A percentile compares a stretch with the other conserved stretches of the same genome.
These are phyloP conservation scores for Deilephila elpenor DNA, from an alignment of 2,888 invertebrate genomes.

Conservation along the genomic window DNA sequence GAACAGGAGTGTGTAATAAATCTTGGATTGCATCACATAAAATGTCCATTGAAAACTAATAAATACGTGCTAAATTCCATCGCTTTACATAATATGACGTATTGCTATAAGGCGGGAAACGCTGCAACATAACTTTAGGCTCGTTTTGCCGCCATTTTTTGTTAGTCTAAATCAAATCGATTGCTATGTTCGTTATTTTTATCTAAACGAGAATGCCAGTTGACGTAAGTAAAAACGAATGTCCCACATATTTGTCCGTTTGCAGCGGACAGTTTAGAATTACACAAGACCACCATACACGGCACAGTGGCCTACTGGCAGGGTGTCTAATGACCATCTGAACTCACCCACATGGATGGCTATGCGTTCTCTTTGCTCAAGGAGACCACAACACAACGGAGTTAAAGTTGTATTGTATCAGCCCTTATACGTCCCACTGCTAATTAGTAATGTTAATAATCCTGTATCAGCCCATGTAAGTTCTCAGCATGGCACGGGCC, in stretches of 20 bases:
- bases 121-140: too few species aligned
- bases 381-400: conserved; percentile 32
- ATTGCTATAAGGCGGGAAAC: background rate
- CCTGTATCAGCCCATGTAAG: too few species aligned
- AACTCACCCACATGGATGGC: conserved; percentile 44
- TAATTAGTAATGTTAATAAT: too few species aligned
- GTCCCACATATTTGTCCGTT: conserved; percentile 28
- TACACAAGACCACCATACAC: conserved; percentile 43
- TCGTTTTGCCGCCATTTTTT: background rate
- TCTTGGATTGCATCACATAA: background rate
- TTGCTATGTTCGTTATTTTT: conserved; percentile 27
- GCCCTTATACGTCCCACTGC: too few species aligned
- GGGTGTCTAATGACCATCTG: conserved; percentile 38
- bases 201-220: conserved; percentile 6
- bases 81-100: background rate
- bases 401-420: background rate
- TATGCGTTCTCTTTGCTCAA: conserved; percentile 40
- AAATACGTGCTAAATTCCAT: background rate
- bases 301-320: conserved; percentile 38
- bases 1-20: background rate
- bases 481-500: too few species aligned
- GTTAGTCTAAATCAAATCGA: background rate
- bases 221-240: conserved; percentile 22
- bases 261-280: conserved; percentile 30
- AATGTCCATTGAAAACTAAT: background rate